These are phyloP conservation scores for Trisateles emortualis DNA, from an alignment of 2,888 invertebrate genomes.

Conservation along the genomic window DNA sequence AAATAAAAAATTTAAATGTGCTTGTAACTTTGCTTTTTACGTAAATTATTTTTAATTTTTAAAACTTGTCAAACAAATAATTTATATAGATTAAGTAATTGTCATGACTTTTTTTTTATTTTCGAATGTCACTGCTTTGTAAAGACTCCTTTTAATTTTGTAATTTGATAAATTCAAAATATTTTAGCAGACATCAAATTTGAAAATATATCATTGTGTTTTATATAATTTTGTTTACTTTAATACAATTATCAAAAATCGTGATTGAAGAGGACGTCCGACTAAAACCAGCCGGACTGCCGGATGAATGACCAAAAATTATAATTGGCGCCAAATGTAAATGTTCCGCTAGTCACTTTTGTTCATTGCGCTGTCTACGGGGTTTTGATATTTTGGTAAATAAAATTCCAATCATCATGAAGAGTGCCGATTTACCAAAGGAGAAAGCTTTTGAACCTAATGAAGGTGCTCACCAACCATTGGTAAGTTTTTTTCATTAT, in stretches of 20 bases:
- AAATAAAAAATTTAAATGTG: slow-evolving; percentile 13
- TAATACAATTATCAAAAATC: background rate
- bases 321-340: slow-evolving; percentile 42
- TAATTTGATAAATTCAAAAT: background rate
- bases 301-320: slow-evolving; percentile 1
- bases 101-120: slow-evolving; percentile 44
- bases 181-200: background rate
- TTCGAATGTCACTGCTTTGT: background rate
- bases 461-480: slow-evolving; percentile 70
- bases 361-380: background rate
- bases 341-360: background rate
- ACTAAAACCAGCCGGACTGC: background rate
- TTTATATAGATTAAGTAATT: slow-evolving; percentile 40
- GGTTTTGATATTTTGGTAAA: background rate
- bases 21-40: slow-evolving; percentile 8
- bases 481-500: slow-evolving; percentile 18
- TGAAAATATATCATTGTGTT: background rate
- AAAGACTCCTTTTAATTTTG: background rate
- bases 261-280: background rate
- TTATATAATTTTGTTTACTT: background rate
- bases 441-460: slow-evolving; percentile 69
- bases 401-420: slow-evolving; percentile 47
- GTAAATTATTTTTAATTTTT: slow-evolving; percentile 28
- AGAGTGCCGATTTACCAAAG: slow-evolving; percentile 63
- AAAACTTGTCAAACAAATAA: slow-evolving; percentile 26